Conservation (phyloP, 2,797 vertebrate species). For the Cercopithecus hamlyni region DNA sequence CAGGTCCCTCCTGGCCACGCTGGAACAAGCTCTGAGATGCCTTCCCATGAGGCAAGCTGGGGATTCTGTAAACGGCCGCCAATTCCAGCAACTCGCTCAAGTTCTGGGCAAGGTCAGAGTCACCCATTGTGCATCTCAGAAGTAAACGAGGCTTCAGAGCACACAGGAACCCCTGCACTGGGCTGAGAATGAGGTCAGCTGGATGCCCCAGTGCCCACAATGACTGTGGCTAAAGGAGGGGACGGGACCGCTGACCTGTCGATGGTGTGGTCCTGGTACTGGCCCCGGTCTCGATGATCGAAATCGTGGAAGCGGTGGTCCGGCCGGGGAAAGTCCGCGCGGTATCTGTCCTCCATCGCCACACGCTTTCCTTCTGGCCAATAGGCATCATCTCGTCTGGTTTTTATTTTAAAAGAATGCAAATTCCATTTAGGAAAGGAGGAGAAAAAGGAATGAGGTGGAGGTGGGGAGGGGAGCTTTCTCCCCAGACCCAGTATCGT, state of each 20-base stretch:
- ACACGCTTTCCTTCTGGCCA: constrained; percentile 93
- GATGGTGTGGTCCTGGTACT: constrained; percentile 91
- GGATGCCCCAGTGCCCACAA: neutral
- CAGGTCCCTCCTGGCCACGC: too few species aligned
- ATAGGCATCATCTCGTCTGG: constrained; percentile 90
- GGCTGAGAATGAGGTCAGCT: neutral
- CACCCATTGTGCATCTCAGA: neutral
- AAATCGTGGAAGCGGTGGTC: constrained; percentile 96
- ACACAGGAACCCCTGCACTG: neutral
- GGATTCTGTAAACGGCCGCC: neutral
- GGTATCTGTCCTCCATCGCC: constrained; percentile 91
- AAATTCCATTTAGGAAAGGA: neutral
- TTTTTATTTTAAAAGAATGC: neutral
- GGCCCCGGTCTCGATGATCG: constrained; percentile 92
- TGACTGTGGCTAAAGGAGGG: neutral
- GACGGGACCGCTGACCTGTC: constrained; percentile 86
- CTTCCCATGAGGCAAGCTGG: neutral
- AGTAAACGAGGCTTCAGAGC: neutral
- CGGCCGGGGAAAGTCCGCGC: constrained; percentile 90
- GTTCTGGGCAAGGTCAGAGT: neutral
- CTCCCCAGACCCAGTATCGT: neutral
- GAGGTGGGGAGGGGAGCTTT: neutral
- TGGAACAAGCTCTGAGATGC: neutral
- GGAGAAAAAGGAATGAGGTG: fast-evolving
- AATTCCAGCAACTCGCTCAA: neutral